Conservation (phyloP, 2,888 invertebrate species). For the Scaptomyza flava region DNA sequence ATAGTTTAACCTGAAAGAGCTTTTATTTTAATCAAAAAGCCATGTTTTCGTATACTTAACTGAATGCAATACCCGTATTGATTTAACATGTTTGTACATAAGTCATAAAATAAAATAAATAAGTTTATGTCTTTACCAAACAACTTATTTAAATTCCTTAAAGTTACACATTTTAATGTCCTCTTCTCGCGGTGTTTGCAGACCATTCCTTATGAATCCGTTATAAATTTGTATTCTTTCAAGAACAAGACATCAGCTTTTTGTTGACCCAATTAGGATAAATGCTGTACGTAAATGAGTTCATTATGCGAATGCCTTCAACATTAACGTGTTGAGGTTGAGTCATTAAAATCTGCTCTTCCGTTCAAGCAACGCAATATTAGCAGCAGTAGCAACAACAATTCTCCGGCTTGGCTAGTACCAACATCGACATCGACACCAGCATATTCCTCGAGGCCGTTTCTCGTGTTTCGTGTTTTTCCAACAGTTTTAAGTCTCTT, state of each 20-base stretch:
- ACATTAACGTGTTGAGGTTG: slow-evolving; percentile 71
- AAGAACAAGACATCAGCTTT: slow-evolving; percentile 20
- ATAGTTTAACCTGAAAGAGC: neutral
- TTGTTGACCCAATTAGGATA: slow-evolving; percentile 50
- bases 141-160: neutral
- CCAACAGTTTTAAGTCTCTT: slow-evolving; percentile 49
- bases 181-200: neutral
- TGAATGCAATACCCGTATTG: no score
- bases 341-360: slow-evolving; percentile 73
- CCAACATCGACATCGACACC: slow-evolving; percentile 21
- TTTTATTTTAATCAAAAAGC: neutral
- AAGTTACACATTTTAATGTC: neutral
- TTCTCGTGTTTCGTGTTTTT: slow-evolving; percentile 42
- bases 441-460: slow-evolving; percentile 54
- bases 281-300: slow-evolving; percentile 54
- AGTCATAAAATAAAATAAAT: neutral
- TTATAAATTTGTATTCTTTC: neutral
- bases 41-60: no score
- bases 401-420: slow-evolving; percentile 6
- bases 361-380: slow-evolving; percentile 32
- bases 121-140: neutral
- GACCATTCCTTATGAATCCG: neutral
- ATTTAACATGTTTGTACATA: no score
- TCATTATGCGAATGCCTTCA: slow-evolving; percentile 74
- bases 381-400: slow-evolving; percentile 1